These are phyloP conservation scores for Caenorhabditis virilis DNA, from an alignment of 2,888 invertebrate genomes.

Conservation along the genomic window DNA sequence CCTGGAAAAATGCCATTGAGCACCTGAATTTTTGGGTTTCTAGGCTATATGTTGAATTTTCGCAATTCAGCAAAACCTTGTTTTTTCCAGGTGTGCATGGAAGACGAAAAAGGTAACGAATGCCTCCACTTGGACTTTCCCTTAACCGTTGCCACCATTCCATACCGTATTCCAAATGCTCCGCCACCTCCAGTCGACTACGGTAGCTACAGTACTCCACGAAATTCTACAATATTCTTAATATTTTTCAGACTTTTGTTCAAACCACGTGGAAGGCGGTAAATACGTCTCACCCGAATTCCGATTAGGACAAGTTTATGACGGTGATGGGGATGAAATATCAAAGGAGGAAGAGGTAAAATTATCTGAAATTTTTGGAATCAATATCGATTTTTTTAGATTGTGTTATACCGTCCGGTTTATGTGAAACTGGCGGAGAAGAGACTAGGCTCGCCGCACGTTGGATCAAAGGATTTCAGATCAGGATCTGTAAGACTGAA, in stretches of 20 bases:
- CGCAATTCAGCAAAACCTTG: not conserved
- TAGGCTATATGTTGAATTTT: not conserved
- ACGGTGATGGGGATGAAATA: slow-evolving; percentile 60
- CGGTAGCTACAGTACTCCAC: slow-evolving; percentile 39
- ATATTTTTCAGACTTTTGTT: slow-evolving; percentile 75
- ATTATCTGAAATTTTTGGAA: too few relatives aligned
- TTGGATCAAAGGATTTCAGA: slow-evolving; percentile 38
- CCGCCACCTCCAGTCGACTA: slow-evolving; percentile 67
- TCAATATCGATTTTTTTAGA: too few relatives aligned
- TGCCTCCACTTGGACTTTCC: slow-evolving; percentile 79
- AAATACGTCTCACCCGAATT: slow-evolving; percentile 81
- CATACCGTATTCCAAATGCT: slow-evolving; percentile 71
- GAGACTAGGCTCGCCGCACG: slow-evolving; percentile 41
- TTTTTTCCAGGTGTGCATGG: slow-evolving; percentile 75
- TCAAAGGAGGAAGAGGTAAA: slow-evolving; percentile 54
- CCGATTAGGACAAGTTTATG: slow-evolving; percentile 77
- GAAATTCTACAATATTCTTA: not conserved
- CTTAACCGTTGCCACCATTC: slow-evolving; percentile 79
- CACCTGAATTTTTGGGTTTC: not conserved
- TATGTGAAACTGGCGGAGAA: slow-evolving; percentile 54
- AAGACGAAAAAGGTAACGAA: slow-evolving; percentile 78
- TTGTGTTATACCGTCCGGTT: slow-evolving; percentile 65
- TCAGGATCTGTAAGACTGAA: slow-evolving; percentile 44
- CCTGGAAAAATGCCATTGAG: not conserved
- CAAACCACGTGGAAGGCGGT: slow-evolving; percentile 79